Evolutionary conservation across 1,140 invertebrate species (phyloP).

Genomic region (Leptinotarsa texana): DNA sequence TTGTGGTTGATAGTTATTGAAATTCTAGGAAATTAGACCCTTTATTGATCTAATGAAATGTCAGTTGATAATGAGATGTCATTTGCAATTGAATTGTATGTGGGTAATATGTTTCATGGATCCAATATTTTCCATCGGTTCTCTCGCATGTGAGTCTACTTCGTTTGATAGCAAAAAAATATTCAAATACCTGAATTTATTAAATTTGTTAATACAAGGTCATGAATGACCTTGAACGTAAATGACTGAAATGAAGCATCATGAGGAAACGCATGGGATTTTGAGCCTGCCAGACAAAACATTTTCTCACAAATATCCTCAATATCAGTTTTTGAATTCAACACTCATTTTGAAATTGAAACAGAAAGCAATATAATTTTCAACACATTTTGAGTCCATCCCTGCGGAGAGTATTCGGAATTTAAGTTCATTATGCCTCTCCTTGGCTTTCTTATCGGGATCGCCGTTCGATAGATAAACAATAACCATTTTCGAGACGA

Average conservation of each 20-base stretch:
- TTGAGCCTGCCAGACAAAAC: background rate
- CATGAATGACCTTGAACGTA: background rate
- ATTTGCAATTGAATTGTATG: no score
- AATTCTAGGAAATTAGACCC: background rate
- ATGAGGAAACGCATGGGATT: no score
- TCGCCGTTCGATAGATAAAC: slow-evolving; percentile 29
- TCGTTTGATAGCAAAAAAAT: no score
- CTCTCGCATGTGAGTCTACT: no score
- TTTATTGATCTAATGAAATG: background rate
- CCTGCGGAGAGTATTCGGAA: background rate
- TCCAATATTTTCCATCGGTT: no score
- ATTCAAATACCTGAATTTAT: no score
- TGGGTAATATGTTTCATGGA: no score
- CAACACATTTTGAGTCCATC: background rate
- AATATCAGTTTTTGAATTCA: background rate
- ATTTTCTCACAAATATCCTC: background rate
- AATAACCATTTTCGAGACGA: slow-evolving; percentile 26
- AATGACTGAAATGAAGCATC: background rate
- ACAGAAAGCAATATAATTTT: background rate
- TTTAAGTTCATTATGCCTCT: slow-evolving; percentile 23
- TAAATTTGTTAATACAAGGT: no score
- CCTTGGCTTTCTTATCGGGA: slow-evolving; percentile 21
- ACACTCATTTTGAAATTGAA: background rate
- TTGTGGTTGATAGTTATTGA: background rate
- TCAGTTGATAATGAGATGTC: background rate